Evolutionary conservation across 1,140 invertebrate genomes (phyloP).

Genomic region (Drosophila parvula): DNA sequence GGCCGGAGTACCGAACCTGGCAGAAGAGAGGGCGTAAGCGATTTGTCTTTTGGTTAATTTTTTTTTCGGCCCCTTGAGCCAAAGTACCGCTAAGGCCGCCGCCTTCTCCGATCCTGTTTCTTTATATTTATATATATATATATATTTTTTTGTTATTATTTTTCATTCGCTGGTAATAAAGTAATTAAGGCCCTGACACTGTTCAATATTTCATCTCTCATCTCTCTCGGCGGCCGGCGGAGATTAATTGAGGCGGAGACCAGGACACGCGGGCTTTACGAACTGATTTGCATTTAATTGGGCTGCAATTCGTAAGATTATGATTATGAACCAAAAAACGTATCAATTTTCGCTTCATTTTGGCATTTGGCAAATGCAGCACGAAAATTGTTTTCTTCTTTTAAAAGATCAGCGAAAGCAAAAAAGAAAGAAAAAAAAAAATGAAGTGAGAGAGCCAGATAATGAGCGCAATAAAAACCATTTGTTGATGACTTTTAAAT

Average conservation of each 20-base stretch:
- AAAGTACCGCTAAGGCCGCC: conserved; percentile 68
- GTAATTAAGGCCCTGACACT: conserved; percentile 77
- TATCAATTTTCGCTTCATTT: conserved; percentile 69
- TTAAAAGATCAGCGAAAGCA: conserved; percentile 46
- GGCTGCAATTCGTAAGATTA: conserved; percentile 19
- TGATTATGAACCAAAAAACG: conserved; percentile 17
- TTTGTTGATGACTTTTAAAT: conserved; percentile 52
- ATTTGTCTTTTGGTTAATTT: conserved; percentile 72
- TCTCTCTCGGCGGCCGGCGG: conserved; percentile 13
- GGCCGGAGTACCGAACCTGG: conserved; percentile 6
- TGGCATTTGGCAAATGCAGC: conserved; percentile 34
- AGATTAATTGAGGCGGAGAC: conserved; percentile 57
- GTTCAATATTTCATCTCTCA: conserved; percentile 64
- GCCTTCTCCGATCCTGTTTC: conserved; percentile 34
- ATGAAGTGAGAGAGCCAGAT: conserved; percentile 6
- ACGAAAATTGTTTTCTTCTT: conserved; percentile 22
- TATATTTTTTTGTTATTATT: conserved; percentile 2
- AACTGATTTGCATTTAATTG: conserved; percentile 66
- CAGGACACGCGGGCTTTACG: conserved; percentile 10
- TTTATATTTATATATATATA: neutral
- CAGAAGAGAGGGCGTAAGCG: conserved; percentile 55
- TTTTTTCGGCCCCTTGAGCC: conserved; percentile 52
- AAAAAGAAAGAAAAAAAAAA: conserved; percentile 6
- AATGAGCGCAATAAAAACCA: conserved; percentile 42
- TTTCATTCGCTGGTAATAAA: conserved; percentile 61